These are phyloP conservation scores for Chitala chitala DNA, from an alignment of 2,113 vertebrate genomes.

Conservation along the genomic window DNA sequence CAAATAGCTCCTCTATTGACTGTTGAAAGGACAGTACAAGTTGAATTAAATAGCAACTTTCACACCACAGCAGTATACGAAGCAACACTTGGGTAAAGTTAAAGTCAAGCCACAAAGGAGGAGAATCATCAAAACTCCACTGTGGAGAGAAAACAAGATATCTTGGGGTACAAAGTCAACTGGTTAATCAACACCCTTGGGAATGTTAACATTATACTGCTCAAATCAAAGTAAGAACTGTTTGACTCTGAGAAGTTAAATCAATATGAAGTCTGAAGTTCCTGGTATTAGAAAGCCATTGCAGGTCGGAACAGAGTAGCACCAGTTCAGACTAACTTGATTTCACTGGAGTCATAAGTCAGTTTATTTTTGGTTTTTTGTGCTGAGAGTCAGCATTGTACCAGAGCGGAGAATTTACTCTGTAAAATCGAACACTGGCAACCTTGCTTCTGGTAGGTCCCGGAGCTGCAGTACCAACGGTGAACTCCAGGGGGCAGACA, in stretches of 20 bases:
- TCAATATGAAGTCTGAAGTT: too few species aligned
- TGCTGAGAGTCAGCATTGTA: not conserved
- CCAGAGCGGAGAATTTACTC: not conserved
- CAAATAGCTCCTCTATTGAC: not conserved
- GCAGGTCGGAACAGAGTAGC: not conserved
- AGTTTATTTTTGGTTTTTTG: not conserved
- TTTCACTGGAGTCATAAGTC: not conserved
- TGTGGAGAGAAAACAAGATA: too few species aligned
- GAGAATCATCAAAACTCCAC: too few species aligned
- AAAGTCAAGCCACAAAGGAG: too few species aligned
- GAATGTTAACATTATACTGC: too few species aligned
- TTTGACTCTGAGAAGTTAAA: too few species aligned
- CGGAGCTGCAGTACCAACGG: slow-evolving; percentile 14
- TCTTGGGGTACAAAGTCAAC: too few species aligned
- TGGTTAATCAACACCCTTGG: too few species aligned
- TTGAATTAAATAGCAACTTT: too few species aligned
- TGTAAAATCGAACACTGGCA: not conserved
- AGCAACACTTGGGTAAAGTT: too few species aligned
- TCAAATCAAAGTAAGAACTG: too few species aligned
- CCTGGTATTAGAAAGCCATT: not conserved
- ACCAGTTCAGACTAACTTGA: not conserved
- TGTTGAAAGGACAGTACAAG: not conserved
- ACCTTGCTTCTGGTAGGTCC: not conserved
- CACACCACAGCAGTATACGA: too few species aligned
- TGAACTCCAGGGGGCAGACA: slow-evolving; percentile 8